A percentile compares a stretch with the other conserved stretches of the same genome.
phyloP scores from a whole-genome alignment of 2,113 vertebrate species.

The Mobula hypostoma region DNA sequence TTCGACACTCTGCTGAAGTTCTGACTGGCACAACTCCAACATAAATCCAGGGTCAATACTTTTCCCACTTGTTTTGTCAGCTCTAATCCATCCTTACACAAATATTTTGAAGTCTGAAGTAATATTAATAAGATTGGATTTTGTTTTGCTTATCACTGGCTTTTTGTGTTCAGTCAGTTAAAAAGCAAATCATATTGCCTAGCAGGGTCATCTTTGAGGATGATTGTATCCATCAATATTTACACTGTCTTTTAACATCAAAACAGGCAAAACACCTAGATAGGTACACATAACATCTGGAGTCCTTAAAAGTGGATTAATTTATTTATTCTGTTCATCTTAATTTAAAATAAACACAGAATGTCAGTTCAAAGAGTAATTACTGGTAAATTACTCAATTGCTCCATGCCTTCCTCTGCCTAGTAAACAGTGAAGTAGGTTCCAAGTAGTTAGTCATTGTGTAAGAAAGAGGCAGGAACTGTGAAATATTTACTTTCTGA shows the following conservation, averaged over 20 bases:
- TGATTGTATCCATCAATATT: too few relatives aligned
- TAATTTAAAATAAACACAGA: slow-evolving; percentile 7
- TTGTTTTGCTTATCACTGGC: neutral
- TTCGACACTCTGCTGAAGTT: too few relatives aligned
- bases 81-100: neutral
- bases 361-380: slow-evolving; percentile 21
- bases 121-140: neutral
- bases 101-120: neutral
- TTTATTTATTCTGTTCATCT: neutral
- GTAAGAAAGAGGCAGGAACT: neutral
- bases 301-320: neutral
- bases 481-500: neutral
- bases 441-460: neutral
- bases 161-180: neutral
- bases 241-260: neutral
- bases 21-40: neutral
- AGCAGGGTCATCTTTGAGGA: neutral
- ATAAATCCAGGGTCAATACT: neutral
- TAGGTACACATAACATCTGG: too few relatives aligned
- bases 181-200: neutral
- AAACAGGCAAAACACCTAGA: neutral
- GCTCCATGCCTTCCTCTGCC: neutral
- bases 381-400: neutral
- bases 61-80: neutral
- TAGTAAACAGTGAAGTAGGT: neutral